Evolutionary conservation across 2,888 invertebrate genomes (phyloP).

Genomic region (Incurvaria masculella): DNA sequence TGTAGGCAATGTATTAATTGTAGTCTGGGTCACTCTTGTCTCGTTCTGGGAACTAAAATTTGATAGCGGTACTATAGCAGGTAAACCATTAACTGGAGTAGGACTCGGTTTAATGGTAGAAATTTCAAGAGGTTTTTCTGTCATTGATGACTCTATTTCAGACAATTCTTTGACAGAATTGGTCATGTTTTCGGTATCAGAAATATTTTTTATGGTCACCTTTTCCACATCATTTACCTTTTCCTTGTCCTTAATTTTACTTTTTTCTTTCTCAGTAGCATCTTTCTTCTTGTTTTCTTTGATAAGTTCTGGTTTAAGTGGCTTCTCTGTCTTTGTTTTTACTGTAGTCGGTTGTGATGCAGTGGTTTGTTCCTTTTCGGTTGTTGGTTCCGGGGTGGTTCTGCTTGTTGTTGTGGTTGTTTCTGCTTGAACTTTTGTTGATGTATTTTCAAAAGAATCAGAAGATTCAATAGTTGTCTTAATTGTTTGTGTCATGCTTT

Average conservation of each 20-base stretch:
- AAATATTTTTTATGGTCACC: slow-evolving; percentile 19
- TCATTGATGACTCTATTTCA: slow-evolving; percentile 32
- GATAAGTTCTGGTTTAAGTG: slow-evolving; percentile 17
- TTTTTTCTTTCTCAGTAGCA: slow-evolving; percentile 29
- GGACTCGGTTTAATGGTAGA: slow-evolving; percentile 24
- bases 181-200: slow-evolving; percentile 12
- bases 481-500: slow-evolving; percentile 19
- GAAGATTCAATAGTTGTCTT: neutral
- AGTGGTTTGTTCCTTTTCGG: slow-evolving; percentile 16
- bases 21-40: no score
- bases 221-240: slow-evolving; percentile 27
- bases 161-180: slow-evolving; percentile 13
- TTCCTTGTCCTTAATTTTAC: slow-evolving; percentile 19
- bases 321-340: slow-evolving; percentile 6
- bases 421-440: slow-evolving; percentile 21
- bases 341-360: slow-evolving; percentile 7
- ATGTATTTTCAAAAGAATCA: slow-evolving; percentile 6
- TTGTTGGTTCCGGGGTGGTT: slow-evolving; percentile 6
- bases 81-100: slow-evolving; percentile 38
- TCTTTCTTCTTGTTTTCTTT: slow-evolving; percentile 38
- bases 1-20: slow-evolving; percentile 35
- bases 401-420: slow-evolving; percentile 12
- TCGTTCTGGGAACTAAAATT: no score
- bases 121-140: slow-evolving; percentile 22
- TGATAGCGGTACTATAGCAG: slow-evolving; percentile 22